A percentile compares a stretch with the other conserved stretches of the same genome.
Conservation (phyloP, 2,888 invertebrate species). For the Campoletis raptor region DNA sequence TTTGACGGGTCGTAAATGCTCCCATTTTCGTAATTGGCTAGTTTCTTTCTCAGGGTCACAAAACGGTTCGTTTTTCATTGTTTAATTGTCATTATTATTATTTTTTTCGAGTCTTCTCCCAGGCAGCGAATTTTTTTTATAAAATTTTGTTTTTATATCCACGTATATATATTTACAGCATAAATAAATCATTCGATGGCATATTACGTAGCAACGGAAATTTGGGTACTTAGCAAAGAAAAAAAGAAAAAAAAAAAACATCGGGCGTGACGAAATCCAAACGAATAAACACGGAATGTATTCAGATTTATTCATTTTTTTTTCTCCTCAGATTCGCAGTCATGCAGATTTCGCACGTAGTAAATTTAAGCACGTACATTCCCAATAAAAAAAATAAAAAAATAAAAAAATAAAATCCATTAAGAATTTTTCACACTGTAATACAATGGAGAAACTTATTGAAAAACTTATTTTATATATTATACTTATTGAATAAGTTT, state of each 20-base stretch:
- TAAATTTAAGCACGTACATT: constrained; percentile 30
- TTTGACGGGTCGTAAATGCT: background rate
- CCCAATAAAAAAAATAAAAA: background rate
- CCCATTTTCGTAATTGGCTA: constrained; percentile 34
- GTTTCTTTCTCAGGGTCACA: constrained; percentile 28
- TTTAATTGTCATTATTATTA: background rate
- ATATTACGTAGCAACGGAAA: background rate
- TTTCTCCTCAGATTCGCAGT: constrained; percentile 12
- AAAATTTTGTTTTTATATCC: background rate
- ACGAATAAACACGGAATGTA: background rate
- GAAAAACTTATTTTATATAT: background rate
- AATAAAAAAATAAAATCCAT: background rate
- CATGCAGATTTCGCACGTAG: constrained; percentile 33
- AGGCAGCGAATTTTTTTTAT: background rate
- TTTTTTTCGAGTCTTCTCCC: background rate
- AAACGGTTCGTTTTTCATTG: constrained; percentile 48
- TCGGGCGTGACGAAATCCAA: constrained; percentile 30
- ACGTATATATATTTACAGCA: background rate
- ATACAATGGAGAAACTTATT: background rate
- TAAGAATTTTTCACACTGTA: background rate
- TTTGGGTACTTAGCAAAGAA: constrained; percentile 2
- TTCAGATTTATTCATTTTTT: constrained; percentile 23
- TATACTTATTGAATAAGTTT: background rate
- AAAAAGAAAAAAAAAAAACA: constrained; percentile 7
- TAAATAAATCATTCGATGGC: background rate